Conservation (phyloP, 2,888 invertebrate species). For the Cylindroiulus punctatus region DNA sequence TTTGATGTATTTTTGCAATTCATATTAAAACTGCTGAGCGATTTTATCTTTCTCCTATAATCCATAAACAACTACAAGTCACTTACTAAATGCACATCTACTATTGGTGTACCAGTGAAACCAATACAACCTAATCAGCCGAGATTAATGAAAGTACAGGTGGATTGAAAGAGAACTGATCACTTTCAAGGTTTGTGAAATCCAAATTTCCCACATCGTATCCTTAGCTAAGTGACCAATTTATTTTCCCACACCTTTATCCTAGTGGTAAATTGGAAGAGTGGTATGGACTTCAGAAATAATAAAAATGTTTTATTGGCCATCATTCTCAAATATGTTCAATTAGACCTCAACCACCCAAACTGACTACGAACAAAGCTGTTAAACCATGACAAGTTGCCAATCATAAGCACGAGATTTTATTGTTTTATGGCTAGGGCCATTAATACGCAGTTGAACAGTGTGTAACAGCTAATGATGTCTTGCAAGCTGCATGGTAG, state of each 20-base stretch:
- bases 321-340: slow-evolving; percentile 6
- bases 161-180: no score
- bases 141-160: no score
- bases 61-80: no score
- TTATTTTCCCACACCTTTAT: neutral
- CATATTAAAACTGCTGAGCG: neutral
- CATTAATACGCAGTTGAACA: neutral
- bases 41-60: no score
- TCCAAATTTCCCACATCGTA: no score
- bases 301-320: slow-evolving; percentile 2
- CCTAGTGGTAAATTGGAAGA: neutral
- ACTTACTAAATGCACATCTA: no score
- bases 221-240: no score
- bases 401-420: slow-evolving; percentile 29
- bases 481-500: neutral
- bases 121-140: no score
- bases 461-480: neutral
- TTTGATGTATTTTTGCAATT: neutral
- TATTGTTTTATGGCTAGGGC: neutral
- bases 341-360: slow-evolving; percentile 35
- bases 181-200: neutral
- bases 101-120: no score
- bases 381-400: neutral
- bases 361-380: neutral
- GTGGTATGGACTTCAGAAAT: neutral